Conservation (phyloP, 2,888 invertebrate species). For the Aporophyla nigra region DNA sequence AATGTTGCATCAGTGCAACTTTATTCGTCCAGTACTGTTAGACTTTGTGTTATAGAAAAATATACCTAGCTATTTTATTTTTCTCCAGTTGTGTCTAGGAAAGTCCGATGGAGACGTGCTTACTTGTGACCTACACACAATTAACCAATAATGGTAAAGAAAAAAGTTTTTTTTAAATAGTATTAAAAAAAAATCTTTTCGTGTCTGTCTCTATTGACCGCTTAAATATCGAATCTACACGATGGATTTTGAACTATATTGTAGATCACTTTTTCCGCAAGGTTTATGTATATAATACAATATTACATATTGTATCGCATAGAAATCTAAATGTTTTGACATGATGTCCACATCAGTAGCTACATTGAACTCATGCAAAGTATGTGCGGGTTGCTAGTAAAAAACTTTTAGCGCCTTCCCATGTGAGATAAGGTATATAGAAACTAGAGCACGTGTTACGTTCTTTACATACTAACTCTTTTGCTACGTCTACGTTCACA, state of each 20-base stretch:
- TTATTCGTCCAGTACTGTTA: background rate
- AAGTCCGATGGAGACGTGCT: background rate
- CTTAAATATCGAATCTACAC: background rate
- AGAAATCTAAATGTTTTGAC: background rate
- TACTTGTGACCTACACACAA: background rate
- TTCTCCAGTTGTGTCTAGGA: background rate
- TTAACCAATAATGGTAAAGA: no score
- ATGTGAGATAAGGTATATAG: no score
- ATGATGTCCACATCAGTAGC: background rate
- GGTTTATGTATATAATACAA: background rate
- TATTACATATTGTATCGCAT: background rate
- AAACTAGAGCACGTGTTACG: background rate
- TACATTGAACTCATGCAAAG: background rate
- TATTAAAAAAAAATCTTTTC: background rate
- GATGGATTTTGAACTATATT: background rate
- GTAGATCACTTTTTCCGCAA: background rate
- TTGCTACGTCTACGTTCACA: background rate
- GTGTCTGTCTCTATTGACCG: background rate
- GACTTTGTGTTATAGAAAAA: background rate
- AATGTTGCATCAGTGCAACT: slow-evolving; percentile 6
- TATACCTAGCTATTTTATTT: background rate
- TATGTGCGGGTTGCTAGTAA: background rate
- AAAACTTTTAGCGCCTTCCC: background rate
- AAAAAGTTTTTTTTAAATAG: background rate
- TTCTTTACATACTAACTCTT: background rate